Percentiles rank a stretch among this genome's conserved stretches.
Conservation (phyloP, 2,888 invertebrate species). For the Drosophila siamana region DNA sequence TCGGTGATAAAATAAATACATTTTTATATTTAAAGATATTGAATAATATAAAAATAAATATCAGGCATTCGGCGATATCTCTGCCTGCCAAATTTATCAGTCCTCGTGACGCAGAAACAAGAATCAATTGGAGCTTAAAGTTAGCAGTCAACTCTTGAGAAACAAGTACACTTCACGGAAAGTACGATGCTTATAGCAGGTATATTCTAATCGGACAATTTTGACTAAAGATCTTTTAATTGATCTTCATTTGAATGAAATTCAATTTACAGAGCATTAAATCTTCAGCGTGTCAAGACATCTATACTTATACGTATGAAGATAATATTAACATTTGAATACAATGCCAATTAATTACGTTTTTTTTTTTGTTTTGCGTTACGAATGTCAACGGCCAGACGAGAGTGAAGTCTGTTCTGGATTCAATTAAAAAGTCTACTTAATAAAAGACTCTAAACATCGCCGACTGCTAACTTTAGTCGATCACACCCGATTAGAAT, state of each 20-base stretch:
- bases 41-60: background rate
- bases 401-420: slow-evolving; percentile 5
- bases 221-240: background rate
- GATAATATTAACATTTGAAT: slow-evolving; percentile 13
- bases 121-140: background rate
- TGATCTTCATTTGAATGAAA: background rate
- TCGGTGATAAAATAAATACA: background rate
- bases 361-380: slow-evolving; percentile 4
- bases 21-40: background rate
- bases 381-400: slow-evolving; percentile 37
- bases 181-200: background rate
- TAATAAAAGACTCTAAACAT: background rate
- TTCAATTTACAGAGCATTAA: slow-evolving; percentile 8
- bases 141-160: background rate
- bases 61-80: background rate
- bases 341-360: slow-evolving; percentile 25
- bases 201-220: background rate
- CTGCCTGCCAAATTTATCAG: background rate
- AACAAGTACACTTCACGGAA: background rate
- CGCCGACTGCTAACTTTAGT: background rate
- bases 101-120: background rate
- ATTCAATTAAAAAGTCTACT: slow-evolving; percentile 9
- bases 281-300: slow-evolving; percentile 1
- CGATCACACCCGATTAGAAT: background rate
- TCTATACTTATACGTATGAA: background rate